phyloP scores from a whole-genome alignment of 2,113 vertebrate species.

The Lynx canadensis region DNA sequence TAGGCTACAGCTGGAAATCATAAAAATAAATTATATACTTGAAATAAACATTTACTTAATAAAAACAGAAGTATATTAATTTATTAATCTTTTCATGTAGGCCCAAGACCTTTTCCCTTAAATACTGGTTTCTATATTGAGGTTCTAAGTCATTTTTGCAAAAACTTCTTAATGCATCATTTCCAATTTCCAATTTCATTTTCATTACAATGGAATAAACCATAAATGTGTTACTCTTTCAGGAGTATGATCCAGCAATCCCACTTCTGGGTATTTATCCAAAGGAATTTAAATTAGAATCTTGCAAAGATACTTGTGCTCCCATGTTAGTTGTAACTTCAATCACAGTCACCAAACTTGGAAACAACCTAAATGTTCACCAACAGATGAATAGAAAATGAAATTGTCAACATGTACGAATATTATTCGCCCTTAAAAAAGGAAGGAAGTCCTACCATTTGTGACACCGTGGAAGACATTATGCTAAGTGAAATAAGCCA shows the following conservation, averaged over 20 bases:
- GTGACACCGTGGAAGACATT: neutral
- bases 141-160: neutral
- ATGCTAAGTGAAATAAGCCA: neutral
- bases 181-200: neutral
- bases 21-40: neutral
- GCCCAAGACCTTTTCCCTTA: neutral
- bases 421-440: constrained; percentile 10
- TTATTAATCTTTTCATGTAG: neutral
- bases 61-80: neutral
- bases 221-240: neutral
- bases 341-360: neutral
- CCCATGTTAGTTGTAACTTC: neutral
- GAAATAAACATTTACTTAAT: neutral
- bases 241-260: neutral
- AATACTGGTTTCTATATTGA: neutral
- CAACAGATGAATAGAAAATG: neutral
- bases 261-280: neutral
- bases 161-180: neutral
- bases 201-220: neutral
- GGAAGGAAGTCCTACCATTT: neutral
- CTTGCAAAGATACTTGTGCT: neutral
- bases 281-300: neutral
- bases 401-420: neutral
- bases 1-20: neutral
- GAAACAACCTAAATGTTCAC: neutral